phyloP scores from a whole-genome alignment of 2,797 vertebrate species.

The Paguma larvata region DNA sequence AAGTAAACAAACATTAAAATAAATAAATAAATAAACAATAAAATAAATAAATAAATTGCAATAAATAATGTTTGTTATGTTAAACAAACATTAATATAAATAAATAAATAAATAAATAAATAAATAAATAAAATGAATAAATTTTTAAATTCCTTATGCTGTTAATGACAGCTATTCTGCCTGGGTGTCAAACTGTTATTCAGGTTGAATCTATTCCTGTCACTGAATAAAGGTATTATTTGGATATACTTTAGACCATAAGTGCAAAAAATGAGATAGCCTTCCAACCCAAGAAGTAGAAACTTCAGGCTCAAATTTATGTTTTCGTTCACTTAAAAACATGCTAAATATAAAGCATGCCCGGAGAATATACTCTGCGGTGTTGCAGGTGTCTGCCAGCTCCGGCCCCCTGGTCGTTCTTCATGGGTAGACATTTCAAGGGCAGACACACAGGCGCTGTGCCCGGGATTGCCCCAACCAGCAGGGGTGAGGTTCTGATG shows the following conservation, averaged over 20 bases:
- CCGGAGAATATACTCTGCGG: rapidly evolving
- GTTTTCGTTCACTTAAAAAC: neutral
- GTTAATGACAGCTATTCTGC: neutral
- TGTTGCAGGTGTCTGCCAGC: neutral
- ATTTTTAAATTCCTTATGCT: neutral
- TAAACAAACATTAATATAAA: too few relatives aligned
- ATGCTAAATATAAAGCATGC: too few relatives aligned
- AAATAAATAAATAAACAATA: neutral
- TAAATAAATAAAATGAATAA: neutral
- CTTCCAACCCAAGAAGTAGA: neutral
- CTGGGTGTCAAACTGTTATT: neutral
- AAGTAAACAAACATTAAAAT: too few relatives aligned
- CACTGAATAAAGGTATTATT: neutral
- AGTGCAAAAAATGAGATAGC: neutral
- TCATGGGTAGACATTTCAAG: neutral
- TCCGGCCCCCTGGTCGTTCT: rapidly evolving
- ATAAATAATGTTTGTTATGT: too few relatives aligned
- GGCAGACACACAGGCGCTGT: too few relatives aligned
- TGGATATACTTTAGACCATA: neutral
- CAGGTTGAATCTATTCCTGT: neutral
- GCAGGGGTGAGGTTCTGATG: too few relatives aligned
- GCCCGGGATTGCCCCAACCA: rapidly evolving
- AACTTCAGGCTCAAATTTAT: neutral
- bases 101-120: neutral
- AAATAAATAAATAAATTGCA: neutral